Evolutionary conservation across 2,888 invertebrate genomes (phyloP).

Genomic region (Entomobrya proxima): DNA sequence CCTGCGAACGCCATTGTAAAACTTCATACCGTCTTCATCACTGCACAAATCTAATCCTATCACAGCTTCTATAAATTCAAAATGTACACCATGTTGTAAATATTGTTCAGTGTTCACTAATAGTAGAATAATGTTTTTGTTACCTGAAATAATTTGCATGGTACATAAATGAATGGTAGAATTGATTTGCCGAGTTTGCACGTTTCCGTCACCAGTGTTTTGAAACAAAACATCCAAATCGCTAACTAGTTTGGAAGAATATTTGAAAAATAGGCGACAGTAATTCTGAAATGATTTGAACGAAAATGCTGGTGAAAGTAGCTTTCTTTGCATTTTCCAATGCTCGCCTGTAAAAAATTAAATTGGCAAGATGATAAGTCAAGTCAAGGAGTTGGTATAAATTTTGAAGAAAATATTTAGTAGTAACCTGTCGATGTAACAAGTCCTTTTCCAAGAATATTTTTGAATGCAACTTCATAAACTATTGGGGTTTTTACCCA

Average conservation of each 20-base stretch:
- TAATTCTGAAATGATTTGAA: conserved; percentile 29
- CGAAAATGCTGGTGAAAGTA: conserved; percentile 10
- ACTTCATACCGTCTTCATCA: background rate
- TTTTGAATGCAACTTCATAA: background rate
- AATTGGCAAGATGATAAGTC: background rate
- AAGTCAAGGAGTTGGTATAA: background rate
- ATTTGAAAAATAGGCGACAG: background rate
- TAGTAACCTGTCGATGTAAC: background rate
- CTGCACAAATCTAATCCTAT: conserved; percentile 4
- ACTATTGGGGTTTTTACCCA: background rate
- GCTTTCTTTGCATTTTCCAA: conserved; percentile 5
- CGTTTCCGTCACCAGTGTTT: background rate
- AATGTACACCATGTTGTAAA: background rate
- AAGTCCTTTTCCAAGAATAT: background rate
- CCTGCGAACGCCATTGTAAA: background rate
- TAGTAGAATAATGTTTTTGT: background rate
- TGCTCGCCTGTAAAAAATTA: background rate
- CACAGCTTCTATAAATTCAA: conserved; percentile 3
- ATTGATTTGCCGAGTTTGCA: background rate
- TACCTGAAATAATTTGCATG: conserved; percentile 13
- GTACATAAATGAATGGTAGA: background rate
- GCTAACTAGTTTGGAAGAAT: background rate
- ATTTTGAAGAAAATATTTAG: background rate
- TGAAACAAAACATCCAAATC: background rate
- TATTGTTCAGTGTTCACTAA: background rate